Conservation (phyloP, 2,113 vertebrate genomes). For the Orthonyx spaldingii region DNA sequence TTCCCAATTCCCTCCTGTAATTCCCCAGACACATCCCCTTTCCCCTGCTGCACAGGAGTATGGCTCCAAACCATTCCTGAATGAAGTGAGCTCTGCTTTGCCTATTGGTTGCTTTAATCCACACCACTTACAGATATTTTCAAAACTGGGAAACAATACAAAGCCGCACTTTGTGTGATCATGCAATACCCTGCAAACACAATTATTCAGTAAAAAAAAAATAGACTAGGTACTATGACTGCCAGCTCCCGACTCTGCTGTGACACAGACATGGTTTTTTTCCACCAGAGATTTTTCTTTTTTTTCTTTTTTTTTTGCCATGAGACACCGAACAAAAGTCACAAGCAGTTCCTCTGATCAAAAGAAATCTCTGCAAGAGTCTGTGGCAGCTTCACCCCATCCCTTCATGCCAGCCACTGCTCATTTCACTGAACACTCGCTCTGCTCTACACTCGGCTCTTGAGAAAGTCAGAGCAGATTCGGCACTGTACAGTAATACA, state of each 20-base stretch:
- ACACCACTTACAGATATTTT: background rate
- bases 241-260: constrained; percentile 2
- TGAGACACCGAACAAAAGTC: background rate
- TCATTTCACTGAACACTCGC: background rate
- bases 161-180: background rate
- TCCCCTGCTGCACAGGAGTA: background rate
- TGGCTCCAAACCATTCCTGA: background rate
- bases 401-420: background rate
- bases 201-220: constrained; percentile 21
- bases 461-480: constrained; percentile 7
- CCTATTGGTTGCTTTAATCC: background rate
- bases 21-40: background rate
- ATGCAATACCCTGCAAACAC: background rate
- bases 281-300: background rate
- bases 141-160: constrained; percentile 16
- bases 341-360: constrained; percentile 39
- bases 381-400: background rate
- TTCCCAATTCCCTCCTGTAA: background rate
- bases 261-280: background rate
- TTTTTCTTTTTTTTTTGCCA: constrained; percentile 3
- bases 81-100: constrained; percentile 4
- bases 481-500: background rate
- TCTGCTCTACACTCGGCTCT: background rate
- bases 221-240: background rate
- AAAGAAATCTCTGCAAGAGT: constrained; percentile 1